Percentiles rank a stretch among this genome's conserved stretches.
phyloP scores from a whole-genome alignment of 2,888 invertebrate species.

The Eristalinus aeneus region DNA sequence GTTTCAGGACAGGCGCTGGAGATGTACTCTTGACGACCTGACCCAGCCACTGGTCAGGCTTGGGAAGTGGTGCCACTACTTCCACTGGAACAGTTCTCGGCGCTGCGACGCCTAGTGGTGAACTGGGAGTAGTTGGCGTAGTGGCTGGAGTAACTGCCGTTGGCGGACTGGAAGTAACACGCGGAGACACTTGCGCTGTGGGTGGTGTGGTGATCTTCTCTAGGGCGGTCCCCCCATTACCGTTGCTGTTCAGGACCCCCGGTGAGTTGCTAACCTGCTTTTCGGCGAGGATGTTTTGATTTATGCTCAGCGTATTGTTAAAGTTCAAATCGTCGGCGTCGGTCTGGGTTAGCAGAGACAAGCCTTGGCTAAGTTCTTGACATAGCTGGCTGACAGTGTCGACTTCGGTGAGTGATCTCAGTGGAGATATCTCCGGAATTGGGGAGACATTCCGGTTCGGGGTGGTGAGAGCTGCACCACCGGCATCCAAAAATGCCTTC shows the following conservation, averaged over 20 bases:
- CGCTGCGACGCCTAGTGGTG: conserved; percentile 80
- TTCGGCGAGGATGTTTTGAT: conserved; percentile 82
- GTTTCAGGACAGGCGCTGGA: conserved; percentile 82
- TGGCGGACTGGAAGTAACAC: conserved; percentile 83
- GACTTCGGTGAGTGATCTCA: conserved; percentile 75
- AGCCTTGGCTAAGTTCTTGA: conserved; percentile 87
- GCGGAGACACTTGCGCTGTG: conserved; percentile 83
- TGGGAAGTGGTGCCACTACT: conserved; percentile 83
- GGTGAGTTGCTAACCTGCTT: conserved; percentile 72
- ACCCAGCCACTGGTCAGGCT: conserved; percentile 92
- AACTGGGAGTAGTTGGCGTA: conserved; percentile 83
- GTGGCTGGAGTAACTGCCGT: conserved; percentile 84
- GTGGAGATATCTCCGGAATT: conserved; percentile 88
- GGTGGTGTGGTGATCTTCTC: conserved; percentile 73
- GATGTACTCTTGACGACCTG: conserved; percentile 85
- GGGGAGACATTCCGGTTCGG: conserved; percentile 85
- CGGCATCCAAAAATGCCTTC: conserved; percentile 80
- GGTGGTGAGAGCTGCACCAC: conserved; percentile 75
- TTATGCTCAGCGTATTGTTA: conserved; percentile 82
- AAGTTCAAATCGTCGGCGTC: conserved; percentile 83
- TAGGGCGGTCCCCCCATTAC: conserved; percentile 64
- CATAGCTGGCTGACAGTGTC: conserved; percentile 87
- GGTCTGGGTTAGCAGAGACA: conserved; percentile 84
- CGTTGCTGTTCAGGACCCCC: conserved; percentile 55
- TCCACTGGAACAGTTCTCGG: conserved; percentile 76